phyloP scores from a whole-genome alignment of 2,888 invertebrate genomes.

The Eupithecia abbreviata region DNA sequence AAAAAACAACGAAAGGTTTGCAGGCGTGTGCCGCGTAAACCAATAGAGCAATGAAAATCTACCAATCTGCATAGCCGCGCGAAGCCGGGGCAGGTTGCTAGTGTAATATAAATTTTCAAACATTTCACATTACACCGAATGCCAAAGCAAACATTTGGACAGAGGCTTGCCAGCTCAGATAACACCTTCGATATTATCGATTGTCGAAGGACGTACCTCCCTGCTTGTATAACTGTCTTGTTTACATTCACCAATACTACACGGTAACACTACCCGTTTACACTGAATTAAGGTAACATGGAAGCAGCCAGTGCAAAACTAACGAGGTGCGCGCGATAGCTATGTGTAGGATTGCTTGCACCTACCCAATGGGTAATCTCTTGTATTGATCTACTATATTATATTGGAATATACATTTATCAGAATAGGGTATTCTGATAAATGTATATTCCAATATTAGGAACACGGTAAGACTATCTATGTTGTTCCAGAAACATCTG shows the following conservation, averaged over 20 bases:
- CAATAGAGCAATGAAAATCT: background rate
- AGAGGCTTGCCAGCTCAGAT: background rate
- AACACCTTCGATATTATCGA: background rate
- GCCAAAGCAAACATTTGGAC: background rate
- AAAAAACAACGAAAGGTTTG: background rate
- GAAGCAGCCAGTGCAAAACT: background rate
- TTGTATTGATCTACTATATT: no score
- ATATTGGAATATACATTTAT: no score
- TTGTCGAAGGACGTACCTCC: background rate
- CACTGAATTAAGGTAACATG: background rate
- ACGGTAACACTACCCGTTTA: background rate
- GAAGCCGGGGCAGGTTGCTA: background rate
- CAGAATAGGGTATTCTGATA: no score
- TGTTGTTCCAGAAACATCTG: slow-evolving; percentile 82
- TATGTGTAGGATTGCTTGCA: no score
- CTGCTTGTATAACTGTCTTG: background rate
- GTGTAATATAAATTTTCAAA: background rate
- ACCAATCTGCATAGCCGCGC: background rate
- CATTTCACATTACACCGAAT: background rate
- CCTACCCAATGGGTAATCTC: background rate
- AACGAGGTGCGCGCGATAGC: no score
- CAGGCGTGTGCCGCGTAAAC: background rate
- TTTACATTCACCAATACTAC: background rate
- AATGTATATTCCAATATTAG: no score
- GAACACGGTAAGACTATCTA: no score